Evolutionary conservation across 2,888 invertebrate genomes (phyloP), one percentile per base, ranked within the genome.

Genomic region (Acholoe squamosa): DNA sequence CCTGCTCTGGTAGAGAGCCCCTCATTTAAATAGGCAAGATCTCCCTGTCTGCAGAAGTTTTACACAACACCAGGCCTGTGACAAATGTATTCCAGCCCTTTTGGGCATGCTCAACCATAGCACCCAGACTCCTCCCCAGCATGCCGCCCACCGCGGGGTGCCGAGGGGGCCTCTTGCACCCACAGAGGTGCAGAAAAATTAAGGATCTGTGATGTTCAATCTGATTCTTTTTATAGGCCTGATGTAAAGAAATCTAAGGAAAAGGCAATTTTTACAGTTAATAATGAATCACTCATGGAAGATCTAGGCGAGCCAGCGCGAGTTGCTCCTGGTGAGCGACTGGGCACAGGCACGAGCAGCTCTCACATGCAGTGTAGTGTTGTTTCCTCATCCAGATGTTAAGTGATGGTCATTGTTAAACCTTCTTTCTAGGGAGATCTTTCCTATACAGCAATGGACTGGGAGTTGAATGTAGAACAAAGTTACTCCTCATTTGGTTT

Each of bases 401-500:
- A 80, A 34, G 33, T 80, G 56, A 86, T 54, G 86, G 86, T 86
- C 86, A 86, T 54, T 86, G 86, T 86, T 86, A 56, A 86, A 86
- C 86, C 86, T 86, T 86, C 86, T 86, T 86, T 56, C 86, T 86
- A 86, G 86, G 86, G 86, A 86, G 86, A 86, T 86, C 86, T 86
- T 86, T 86, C 86, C 86, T 86, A 86, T 86, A 54, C 86, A 86
- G 86, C 86, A 86, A 86, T 22, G 7, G 86, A 86, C 86, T 86
- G 86, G 86, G 52, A 86, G 86, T 52, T 56, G 86, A 86, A 25
- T 54, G 86, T 56, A 86, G 33, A 80, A 80, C 33, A 80, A 80
- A 80, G 33, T 80, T 80, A 80, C 80, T 80, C 80, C 34, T 80
- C 34, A 34, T 31, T 80, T 80, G 14, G 14, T 71, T 16, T 71